phyloP scores from a whole-genome alignment of 2,888 invertebrate species.

The Phyto melanocephala region DNA sequence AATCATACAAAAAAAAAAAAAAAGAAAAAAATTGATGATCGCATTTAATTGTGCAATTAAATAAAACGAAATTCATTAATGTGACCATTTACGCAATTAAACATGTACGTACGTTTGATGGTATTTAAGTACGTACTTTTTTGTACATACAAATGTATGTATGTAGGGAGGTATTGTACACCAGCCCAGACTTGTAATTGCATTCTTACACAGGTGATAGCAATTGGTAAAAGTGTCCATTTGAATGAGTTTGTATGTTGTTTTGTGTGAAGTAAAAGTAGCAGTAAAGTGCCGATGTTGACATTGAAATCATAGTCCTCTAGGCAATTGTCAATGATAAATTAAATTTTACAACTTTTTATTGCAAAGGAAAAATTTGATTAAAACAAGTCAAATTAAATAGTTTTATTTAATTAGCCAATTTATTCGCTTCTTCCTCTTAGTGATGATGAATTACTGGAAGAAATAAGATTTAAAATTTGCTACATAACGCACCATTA shows the following conservation, averaged over 20 bases:
- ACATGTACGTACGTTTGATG: neutral
- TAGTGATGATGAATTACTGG: no score
- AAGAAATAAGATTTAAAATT: no score
- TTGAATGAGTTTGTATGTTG: neutral
- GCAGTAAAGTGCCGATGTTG: neutral
- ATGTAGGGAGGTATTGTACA: neutral
- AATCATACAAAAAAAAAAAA: slow-evolving; percentile 74
- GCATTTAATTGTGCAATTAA: slow-evolving; percentile 77
- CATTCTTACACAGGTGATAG: slow-evolving; percentile 23
- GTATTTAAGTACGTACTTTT: neutral
- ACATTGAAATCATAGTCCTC: neutral
- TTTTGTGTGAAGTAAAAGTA: neutral
- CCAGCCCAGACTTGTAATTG: neutral
- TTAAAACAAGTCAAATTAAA: no score
- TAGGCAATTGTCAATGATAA: neutral
- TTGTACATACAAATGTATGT: neutral
- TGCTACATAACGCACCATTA: no score
- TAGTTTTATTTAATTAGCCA: no score
- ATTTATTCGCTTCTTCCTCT: no score
- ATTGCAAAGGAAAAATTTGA: no score
- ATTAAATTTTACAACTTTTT: no score
- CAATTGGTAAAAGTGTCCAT: neutral
- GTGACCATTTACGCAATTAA: slow-evolving; percentile 61
- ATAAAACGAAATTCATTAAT: slow-evolving; percentile 62
- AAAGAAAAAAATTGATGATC: slow-evolving; percentile 67